Conservation (phyloP, 1,140 invertebrate species). For the Calosoma granatense region DNA sequence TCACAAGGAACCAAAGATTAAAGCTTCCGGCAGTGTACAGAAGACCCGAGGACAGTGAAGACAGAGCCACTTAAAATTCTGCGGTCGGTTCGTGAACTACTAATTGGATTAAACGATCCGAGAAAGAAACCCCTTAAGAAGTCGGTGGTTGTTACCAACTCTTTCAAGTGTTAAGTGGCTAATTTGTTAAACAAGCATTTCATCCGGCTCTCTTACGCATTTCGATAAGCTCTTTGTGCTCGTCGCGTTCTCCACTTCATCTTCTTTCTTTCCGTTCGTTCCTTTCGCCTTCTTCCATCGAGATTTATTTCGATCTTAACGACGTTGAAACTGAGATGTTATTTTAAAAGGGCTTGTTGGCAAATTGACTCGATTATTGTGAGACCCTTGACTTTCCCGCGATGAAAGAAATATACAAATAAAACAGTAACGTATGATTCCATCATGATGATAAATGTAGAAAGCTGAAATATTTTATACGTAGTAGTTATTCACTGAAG, state of each 20-base stretch:
- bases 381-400: no score
- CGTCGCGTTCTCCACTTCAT: neutral
- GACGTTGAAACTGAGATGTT: no score
- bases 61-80: constrained; percentile 8
- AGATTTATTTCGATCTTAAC: neutral
- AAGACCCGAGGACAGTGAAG: neutral
- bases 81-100: constrained; percentile 5
- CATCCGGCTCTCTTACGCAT: neutral
- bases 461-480: no score
- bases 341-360: no score
- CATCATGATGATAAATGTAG: no score
- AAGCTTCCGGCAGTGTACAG: neutral
- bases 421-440: no score
- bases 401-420: no score
- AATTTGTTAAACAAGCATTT: constrained; percentile 9
- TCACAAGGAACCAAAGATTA: neutral
- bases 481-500: no score
- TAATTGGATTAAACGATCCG: constrained; percentile 4
- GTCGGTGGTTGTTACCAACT: constrained; percentile 4
- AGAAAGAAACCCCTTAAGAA: constrained; percentile 3
- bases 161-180: constrained; percentile 8
- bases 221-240: no score
- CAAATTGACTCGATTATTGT: no score
- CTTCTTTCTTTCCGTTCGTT: no score
- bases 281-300: neutral